Percentiles rank a stretch among this genome's conserved stretches.
These are phyloP conservation scores for Ophioninae sp. DNA, from an alignment of 2,888 invertebrate genomes.

Conservation along the genomic window DNA sequence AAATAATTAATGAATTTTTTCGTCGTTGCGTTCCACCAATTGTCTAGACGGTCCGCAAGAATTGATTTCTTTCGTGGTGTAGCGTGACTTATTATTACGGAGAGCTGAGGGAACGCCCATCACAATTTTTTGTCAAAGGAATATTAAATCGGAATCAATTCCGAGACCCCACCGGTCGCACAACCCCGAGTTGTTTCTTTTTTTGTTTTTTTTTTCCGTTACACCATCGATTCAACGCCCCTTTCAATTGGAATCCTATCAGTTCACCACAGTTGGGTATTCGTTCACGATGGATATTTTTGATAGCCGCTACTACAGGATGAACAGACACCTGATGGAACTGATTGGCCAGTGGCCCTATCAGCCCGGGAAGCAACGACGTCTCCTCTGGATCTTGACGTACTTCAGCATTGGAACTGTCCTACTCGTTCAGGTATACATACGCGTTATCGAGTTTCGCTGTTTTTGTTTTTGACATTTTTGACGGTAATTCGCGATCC, in stretches of 20 bases:
- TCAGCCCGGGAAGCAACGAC: slow-evolving; percentile 41
- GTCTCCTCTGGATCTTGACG: slow-evolving; percentile 25
- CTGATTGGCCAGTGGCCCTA: slow-evolving; percentile 59
- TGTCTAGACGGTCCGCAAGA: not conserved
- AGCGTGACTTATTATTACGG: slow-evolving; percentile 20
- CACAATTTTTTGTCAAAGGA: slow-evolving; percentile 20
- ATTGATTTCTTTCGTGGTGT: slow-evolving; percentile 33
- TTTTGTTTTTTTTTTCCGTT: no score
- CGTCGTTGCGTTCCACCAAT: not conserved
- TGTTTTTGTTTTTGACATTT: not conserved
- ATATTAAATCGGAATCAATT: slow-evolving; percentile 40
- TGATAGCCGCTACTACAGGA: slow-evolving; percentile 46
- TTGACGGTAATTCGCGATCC: no score
- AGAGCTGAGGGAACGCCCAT: not conserved
- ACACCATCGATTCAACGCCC: not conserved
- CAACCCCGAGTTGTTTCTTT: not conserved
- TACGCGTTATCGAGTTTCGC: not conserved
- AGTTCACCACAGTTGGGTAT: not conserved
- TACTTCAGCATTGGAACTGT: slow-evolving; percentile 39
- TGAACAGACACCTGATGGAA: slow-evolving; percentile 30
- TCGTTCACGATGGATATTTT: slow-evolving; percentile 52
- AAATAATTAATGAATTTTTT: no score
- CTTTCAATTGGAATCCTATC: not conserved
- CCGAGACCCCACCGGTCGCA: not conserved
- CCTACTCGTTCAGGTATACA: slow-evolving; percentile 40